These are phyloP conservation scores for Enteromius trimaculatus DNA, from an alignment of 2,797 vertebrate genomes.

Conservation along the genomic window DNA sequence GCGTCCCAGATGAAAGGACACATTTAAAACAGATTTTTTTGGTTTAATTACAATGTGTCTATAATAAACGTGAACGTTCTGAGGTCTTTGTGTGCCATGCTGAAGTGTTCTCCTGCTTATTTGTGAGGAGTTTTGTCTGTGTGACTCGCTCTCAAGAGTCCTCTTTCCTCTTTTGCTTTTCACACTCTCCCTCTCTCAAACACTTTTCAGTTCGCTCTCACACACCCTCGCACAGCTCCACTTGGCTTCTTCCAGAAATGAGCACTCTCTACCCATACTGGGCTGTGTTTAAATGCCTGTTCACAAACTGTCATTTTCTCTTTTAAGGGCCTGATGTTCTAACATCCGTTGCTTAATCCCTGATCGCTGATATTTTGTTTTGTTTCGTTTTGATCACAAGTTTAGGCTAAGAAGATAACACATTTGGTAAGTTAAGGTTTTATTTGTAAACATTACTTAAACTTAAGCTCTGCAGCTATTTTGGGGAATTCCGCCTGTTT, in stretches of 20 bases:
- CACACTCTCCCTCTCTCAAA: constrained; percentile 2
- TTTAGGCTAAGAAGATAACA: background rate
- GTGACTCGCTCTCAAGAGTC: constrained; percentile 18
- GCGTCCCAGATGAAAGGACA: background rate
- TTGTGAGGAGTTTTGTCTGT: constrained; percentile 22
- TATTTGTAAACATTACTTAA: background rate
- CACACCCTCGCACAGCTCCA: constrained; percentile 10
- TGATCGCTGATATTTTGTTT: background rate
- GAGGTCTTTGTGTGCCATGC: constrained; percentile 6
- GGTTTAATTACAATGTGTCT: background rate
- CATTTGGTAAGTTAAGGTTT: background rate
- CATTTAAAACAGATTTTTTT: constrained; percentile 5
- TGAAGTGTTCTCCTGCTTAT: constrained; percentile 32
- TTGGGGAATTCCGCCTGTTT: too few species aligned
- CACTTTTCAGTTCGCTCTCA: constrained; percentile 14
- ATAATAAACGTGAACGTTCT: background rate
- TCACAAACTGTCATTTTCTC: background rate
- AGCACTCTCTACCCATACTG: background rate
- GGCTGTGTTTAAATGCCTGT: background rate
- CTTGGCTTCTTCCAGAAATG: constrained; percentile 21
- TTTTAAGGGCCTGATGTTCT: constrained; percentile 5
- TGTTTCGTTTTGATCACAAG: background rate
- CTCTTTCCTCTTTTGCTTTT: constrained; percentile 30
- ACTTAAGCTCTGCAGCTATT: too few species aligned
- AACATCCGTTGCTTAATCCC: background rate